Percentiles rank a stretch among this genome's conserved stretches.
These are phyloP conservation scores for Pseudococcus longispinus DNA, from an alignment of 2,888 invertebrate genomes.

Conservation along the genomic window DNA sequence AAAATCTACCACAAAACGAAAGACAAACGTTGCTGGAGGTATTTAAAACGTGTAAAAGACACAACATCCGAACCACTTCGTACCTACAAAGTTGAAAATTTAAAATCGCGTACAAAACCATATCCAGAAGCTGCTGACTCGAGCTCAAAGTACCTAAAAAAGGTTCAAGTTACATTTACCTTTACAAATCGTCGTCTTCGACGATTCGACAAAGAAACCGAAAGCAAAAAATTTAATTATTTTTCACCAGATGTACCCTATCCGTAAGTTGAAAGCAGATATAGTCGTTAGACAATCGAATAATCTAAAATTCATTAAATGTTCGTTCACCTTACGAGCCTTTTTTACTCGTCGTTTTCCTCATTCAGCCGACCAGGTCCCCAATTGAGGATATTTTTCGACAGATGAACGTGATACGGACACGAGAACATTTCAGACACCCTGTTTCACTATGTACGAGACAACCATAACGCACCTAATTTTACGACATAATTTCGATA, in stretches of 20 bases:
- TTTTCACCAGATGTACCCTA: not conserved
- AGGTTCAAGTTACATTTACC: not conserved
- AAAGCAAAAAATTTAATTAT: conserved; percentile 1
- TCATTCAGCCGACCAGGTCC: not conserved
- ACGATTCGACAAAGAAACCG: not conserved
- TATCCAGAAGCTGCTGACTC: not conserved
- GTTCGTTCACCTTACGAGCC: not conserved
- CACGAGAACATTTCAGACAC: not conserved
- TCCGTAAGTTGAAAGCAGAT: not conserved
- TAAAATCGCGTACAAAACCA: not conserved
- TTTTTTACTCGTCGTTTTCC: not conserved
- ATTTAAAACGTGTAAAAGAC: not conserved
- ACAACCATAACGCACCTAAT: not conserved
- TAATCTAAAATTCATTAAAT: conserved; percentile 29
- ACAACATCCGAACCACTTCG: not conserved
- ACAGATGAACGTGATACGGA: not conserved
- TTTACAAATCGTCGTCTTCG: not conserved
- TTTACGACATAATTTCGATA: conserved; percentile 25
- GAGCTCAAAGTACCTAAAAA: not conserved
- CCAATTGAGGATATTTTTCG: not conserved
- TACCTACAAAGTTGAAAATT: not conserved
- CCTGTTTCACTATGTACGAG: not conserved
- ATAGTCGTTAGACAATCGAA: not conserved
- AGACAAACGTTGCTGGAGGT: not conserved
- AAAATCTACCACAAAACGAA: not conserved